Base-by-base conservation (phyloP, 2,113 vertebrate genomes). In the Megaleporinus macrocephalus region DNA sequence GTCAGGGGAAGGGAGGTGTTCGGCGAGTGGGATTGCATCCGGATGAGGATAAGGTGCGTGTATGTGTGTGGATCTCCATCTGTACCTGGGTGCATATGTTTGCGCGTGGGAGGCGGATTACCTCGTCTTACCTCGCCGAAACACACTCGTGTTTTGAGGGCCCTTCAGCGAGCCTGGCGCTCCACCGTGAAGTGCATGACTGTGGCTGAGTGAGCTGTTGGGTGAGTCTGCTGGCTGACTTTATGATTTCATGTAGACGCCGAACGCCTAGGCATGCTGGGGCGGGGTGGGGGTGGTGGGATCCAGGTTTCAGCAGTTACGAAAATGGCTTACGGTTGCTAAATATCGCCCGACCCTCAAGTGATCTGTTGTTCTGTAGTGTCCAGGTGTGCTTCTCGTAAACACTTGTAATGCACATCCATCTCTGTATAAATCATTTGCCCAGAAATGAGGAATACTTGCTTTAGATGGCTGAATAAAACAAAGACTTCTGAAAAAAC, bases 21-120 rank as follows among this genome's bases (percentile, higher is more conserved):
- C n/a, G 18, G 55, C 5, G 49, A 72, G 55, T 22, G 33, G 36
- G 79, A 49, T 12, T 6, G 33, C 33, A 73, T n/a, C 49, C 73
- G 4, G 13, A 69, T 29, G 59, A 61, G 63, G n/a, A 5, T 61
- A 22, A 53, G 36, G 47, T 12, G 24, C 62, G 59, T 27, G 73
- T 26, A n/a, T 65, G 41, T 53, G 68, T 65, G 41, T 51, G 47
- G 15, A 51, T 29, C 26, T 75, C 14, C 11, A 49, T 73, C 27
- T 63, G 72, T 51, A 44, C 65, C 44, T 26, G 78, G 51, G 69
- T 57, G 29, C 16, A 79, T 59, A 57, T 79, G 49, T 69, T 79
- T 59, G 26, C 57, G 69, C 69, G 44, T 62, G 22, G 62, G 57
- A 24, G 57, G 57, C 57, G 57, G 6, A 61, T 61, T 61, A 61